Evolutionary conservation across 2,888 invertebrate genomes (phyloP), one percentile per base, ranked within the genome.

Genomic region (Andricus curvator): DNA sequence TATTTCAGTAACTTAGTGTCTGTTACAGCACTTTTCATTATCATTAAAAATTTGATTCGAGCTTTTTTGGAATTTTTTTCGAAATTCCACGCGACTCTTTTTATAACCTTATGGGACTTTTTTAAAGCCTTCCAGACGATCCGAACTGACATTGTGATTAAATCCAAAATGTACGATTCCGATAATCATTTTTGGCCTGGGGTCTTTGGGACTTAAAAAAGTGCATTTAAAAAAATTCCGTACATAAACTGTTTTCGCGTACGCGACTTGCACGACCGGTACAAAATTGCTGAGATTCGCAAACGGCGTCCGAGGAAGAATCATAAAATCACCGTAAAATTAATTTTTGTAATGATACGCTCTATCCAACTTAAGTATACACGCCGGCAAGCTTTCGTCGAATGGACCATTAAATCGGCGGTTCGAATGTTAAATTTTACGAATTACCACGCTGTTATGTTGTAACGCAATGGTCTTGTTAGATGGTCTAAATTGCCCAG

Each of bases 311-410:
- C 78, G 82, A 85, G 84, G 85, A 51, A 74, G 56, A 88, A 88
- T 86, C n/a, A n/a, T n/a, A n/a, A n/a, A n/a, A n/a, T n/a, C n/a
- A n/a, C n/a, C 86, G 86, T 86, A 86, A 87, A 87, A 86, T 81
- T 81, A 86, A 84, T 86, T 77, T 84, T 80, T 68, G 85, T 88
- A 87, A 88, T 86, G 84, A 88, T 86, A 86, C 80, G 85, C 84
- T 83, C 83, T 83, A 84, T 83, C 81, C 82, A 68, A 79, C 65
- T 83, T 86, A 85, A 84, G 82, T 86, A 86, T 84, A 84, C 77
- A 78, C 78, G 77, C 29, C 20, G 79, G 80, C 76, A 79, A 62
- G 80, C 82, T 82, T 85, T 84, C 83, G 85, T 81, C 83, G 82
- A 82, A 85, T 78, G 83, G 51, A 68, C 81, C 83, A 82, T 83